These are phyloP conservation scores for Drosophila erecta DNA, from an alignment of 1,140 invertebrate genomes.

Conservation along the genomic window DNA sequence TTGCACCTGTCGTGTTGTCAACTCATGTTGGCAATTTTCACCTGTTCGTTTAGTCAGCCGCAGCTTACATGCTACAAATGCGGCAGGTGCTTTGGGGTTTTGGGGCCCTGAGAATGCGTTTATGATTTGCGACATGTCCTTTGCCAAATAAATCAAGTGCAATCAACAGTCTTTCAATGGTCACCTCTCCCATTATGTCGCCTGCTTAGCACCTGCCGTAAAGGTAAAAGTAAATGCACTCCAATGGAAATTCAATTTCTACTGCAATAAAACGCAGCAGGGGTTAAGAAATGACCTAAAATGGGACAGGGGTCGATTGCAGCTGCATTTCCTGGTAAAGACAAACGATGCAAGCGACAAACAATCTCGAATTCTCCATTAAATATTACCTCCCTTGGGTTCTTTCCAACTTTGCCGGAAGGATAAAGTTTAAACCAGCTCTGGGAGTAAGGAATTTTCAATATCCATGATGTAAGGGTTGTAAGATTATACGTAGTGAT, in stretches of 20 bases:
- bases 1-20: slow-evolving; percentile 53
- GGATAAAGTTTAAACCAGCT: not conserved
- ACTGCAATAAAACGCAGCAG: slow-evolving; percentile 53
- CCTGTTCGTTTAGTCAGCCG: slow-evolving; percentile 62
- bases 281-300: slow-evolving; percentile 4
- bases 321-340: slow-evolving; percentile 34
- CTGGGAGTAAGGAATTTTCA: not conserved
- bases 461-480: not conserved
- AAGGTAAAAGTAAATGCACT: slow-evolving; percentile 13
- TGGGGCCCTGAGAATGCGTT: slow-evolving; percentile 50
- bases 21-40: slow-evolving; percentile 82
- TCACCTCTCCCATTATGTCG: slow-evolving; percentile 50
- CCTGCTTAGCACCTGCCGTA: slow-evolving; percentile 53
- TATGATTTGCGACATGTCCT: slow-evolving; percentile 79
- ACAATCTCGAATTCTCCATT: slow-evolving; percentile 44
- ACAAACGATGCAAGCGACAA: slow-evolving; percentile 55
- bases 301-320: not conserved
- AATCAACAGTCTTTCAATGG: slow-evolving; percentile 61
- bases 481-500: not conserved
- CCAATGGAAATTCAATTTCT: slow-evolving; percentile 76
- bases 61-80: slow-evolving; percentile 73
- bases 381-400: slow-evolving; percentile 9
- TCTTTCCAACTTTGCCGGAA: not conserved
- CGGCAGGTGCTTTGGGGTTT: slow-evolving; percentile 25
- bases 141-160: slow-evolving; percentile 78